phyloP scores from a whole-genome alignment of 53 echinoderm and acorn worm species.

The Hippasteria phrygiana region DNA sequence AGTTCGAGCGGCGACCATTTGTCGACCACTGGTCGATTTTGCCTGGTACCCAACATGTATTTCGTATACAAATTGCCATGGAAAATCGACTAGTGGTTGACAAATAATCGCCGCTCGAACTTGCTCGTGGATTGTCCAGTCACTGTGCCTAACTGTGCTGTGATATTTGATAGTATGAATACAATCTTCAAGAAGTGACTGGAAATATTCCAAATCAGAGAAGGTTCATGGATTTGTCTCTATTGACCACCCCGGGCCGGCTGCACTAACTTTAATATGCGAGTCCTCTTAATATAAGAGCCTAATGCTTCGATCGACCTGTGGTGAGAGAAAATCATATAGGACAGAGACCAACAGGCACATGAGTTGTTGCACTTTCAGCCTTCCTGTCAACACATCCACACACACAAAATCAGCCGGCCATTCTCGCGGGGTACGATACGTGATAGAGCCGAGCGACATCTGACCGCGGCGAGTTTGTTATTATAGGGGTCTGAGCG shows the following conservation, averaged over 20 bases:
- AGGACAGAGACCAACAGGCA: not conserved
- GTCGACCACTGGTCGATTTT: too few relatives aligned
- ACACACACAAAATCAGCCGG: not conserved
- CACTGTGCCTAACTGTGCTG: too few relatives aligned
- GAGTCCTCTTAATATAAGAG: not conserved
- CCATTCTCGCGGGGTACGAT: constrained; percentile 42
- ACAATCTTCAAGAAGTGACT: not conserved
- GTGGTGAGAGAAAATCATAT: not conserved
- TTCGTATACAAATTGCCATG: too few relatives aligned
- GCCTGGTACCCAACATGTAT: too few relatives aligned
- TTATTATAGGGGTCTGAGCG: constrained; percentile 53
- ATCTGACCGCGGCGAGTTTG: constrained; percentile 59
- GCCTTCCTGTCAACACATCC: constrained; percentile 25
- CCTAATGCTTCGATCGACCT: not conserved
- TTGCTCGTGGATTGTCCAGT: too few relatives aligned
- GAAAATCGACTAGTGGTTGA: too few relatives aligned
- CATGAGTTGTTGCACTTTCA: constrained; percentile 39
- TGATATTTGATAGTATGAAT: too few relatives aligned
- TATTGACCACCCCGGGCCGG: not conserved
- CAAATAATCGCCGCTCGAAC: too few relatives aligned
- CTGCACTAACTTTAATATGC: not conserved
- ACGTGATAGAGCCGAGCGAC: constrained; percentile 46
- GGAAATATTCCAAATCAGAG: not conserved
- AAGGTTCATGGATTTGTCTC: not conserved
- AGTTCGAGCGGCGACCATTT: too few relatives aligned